Percentiles rank a stretch among this genome's conserved stretches.
Evolutionary conservation across 2,888 invertebrate genomes (phyloP).

Genomic region (Scrobipalpa costella): DNA sequence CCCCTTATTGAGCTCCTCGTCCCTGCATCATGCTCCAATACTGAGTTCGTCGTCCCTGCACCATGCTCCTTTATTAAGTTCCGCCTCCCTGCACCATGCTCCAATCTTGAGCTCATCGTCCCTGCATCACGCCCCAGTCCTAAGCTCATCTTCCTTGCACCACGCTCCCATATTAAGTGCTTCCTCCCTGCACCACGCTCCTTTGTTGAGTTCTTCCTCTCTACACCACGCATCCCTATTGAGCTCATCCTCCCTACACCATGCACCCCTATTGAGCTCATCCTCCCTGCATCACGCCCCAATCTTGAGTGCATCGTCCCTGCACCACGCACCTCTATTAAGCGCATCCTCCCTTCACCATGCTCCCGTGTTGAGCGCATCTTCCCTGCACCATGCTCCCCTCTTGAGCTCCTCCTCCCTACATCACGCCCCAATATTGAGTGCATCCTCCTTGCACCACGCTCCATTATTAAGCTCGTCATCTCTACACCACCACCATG

Average conservation of each 20-base stretch:
- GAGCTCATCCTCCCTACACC: slow-evolving; percentile 20
- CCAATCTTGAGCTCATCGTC: slow-evolving; percentile 29
- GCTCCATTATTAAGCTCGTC: not conserved
- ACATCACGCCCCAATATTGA: not conserved
- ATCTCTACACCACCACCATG: slow-evolving; percentile 18
- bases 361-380: slow-evolving; percentile 24
- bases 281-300: slow-evolving; percentile 30
- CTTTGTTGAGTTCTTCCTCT: slow-evolving; percentile 16
- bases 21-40: slow-evolving; percentile 6
- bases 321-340: slow-evolving; percentile 29
- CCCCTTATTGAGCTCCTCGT: not conserved
- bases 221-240: slow-evolving; percentile 28
- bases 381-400: slow-evolving; percentile 29
- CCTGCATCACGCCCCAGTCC: slow-evolving; percentile 33
- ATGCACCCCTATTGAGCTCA: slow-evolving; percentile 26
- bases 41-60: not conserved
- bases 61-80: not conserved
- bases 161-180: slow-evolving; percentile 25
- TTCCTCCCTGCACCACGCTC: slow-evolving; percentile 25
- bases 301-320: not conserved
- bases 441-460: slow-evolving; percentile 9
- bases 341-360: slow-evolving; percentile 22
- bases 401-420: not conserved
- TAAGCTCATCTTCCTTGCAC: slow-evolving; percentile 29
- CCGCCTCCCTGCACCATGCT: slow-evolving; percentile 7